These are phyloP conservation scores for Hymenopus coronatus DNA, from an alignment of 2,888 invertebrate genomes.

Conservation along the genomic window DNA sequence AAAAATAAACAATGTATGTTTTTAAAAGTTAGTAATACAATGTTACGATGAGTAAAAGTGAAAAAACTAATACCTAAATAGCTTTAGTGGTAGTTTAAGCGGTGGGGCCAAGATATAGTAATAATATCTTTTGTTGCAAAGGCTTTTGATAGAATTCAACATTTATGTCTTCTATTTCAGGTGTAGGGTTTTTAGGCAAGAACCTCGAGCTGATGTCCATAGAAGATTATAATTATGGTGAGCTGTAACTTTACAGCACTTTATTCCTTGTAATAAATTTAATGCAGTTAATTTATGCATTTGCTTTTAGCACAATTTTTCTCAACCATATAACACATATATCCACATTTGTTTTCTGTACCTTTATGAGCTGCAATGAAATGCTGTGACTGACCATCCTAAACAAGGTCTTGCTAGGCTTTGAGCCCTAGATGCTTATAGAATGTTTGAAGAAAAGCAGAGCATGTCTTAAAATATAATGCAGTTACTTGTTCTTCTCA, in stretches of 20 bases:
- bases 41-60: too few species aligned
- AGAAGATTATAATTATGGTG: neutral
- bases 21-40: too few species aligned
- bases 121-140: neutral
- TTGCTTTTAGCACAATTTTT: neutral
- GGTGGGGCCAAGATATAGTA: too few species aligned
- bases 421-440: neutral
- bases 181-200: neutral
- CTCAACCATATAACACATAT: neutral
- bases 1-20: too few species aligned
- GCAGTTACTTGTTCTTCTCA: neutral
- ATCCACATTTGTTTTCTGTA: neutral
- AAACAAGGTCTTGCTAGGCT: neutral
- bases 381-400: neutral
- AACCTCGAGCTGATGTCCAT: neutral
- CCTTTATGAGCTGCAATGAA: neutral
- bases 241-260: neutral
- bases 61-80: too few species aligned
- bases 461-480: neutral
- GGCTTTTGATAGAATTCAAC: neutral
- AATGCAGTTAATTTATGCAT: neutral
- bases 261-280: neutral
- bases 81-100: too few species aligned
- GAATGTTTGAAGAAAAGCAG: neutral
- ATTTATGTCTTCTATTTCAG: neutral